Evolutionary conservation across 2,888 invertebrate species (phyloP).

Genomic region (Micropterix aruncella): DNA sequence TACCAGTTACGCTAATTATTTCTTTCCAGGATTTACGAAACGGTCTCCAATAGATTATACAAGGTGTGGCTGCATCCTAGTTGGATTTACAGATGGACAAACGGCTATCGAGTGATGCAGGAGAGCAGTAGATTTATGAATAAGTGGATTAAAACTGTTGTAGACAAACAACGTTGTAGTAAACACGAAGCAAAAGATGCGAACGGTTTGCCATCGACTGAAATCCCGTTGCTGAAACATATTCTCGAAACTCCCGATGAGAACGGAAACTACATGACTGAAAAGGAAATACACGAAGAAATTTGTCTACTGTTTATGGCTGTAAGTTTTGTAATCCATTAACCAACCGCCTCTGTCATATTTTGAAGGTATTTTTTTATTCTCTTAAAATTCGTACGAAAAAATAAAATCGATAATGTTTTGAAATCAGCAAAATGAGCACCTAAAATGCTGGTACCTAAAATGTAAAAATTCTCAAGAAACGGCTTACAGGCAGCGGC

Average conservation of each 20-base stretch:
- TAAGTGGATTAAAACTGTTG: not conserved
- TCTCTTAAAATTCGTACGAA: no score
- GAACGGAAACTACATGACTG: slow-evolving; percentile 4
- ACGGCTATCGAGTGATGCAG: slow-evolving; percentile 3
- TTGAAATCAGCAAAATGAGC: no score
- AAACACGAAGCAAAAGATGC: not conserved
- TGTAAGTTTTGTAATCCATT: slow-evolving; percentile 2
- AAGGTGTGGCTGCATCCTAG: slow-evolving; percentile 8
- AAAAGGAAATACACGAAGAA: slow-evolving; percentile 8
- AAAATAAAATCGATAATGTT: no score
- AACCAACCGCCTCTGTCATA: not conserved
- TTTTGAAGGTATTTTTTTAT: no score
- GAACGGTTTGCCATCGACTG: not conserved
- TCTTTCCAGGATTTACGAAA: slow-evolving; percentile 5
- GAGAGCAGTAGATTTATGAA: not conserved
- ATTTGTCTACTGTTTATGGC: slow-evolving; percentile 9
- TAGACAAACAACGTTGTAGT: not conserved
- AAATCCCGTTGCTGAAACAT: not conserved
- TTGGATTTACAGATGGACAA: slow-evolving; percentile 3
- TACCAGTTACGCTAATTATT: no score
- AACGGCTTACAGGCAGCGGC: no score
- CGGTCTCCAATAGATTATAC: slow-evolving; percentile 6
- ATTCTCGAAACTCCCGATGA: slow-evolving; percentile 1
- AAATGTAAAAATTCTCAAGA: no score
- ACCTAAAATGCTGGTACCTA: no score